Base-by-base conservation (phyloP, 1,140 invertebrate genomes). In the Leptopilina clavipes region DNA sequence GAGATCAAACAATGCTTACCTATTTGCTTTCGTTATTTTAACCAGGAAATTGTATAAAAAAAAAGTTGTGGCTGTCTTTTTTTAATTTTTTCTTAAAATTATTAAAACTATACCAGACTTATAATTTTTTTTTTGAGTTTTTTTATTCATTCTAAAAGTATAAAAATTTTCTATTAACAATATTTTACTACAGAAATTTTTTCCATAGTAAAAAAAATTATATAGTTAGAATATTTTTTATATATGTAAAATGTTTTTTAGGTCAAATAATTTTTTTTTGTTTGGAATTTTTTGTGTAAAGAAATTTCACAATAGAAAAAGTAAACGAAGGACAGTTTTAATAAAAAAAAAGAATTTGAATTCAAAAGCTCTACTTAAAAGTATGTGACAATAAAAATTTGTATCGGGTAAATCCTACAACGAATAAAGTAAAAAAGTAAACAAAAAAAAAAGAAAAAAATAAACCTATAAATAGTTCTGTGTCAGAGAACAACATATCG, bases 1-100 rank as follows among this genome's bases (percentile, higher is more conserved):
- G 71, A 75, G 14, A 40, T 25, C 54, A 22, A 40, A 72, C 45
- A 73, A 73, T 75, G 74, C 54, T 77, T 19, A 22, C 73, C 11
- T 72, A 52, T 25, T 14, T 52, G 48, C 17, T 52, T 52, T 17
- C 17, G 17, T 17, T 52, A 52, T 17, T 52, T 17, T 52, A 52
- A 52, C 48, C n/a, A n/a, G n/a, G n/a, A n/a, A n/a, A n/a, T n/a
- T n/a, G n/a, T n/a, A n/a, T n/a, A n/a, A n/a, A n/a, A n/a, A n/a
- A n/a, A n/a, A n/a, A n/a, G n/a, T n/a, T n/a, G n/a, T n/a, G n/a
- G n/a, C n/a, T n/a, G n/a, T n/a, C n/a, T n/a, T n/a, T n/a, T n/a
- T n/a, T n/a, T n/a, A n/a, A n/a, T n/a, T n/a, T n/a, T n/a, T n/a
- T n/a, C n/a, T n/a, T n/a, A n/a, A n/a, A n/a, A n/a, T n/a, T n/a